Evolutionary conservation across 1,140 invertebrate genomes (phyloP).

Genomic region (Pentalonia nigronervosa): DNA sequence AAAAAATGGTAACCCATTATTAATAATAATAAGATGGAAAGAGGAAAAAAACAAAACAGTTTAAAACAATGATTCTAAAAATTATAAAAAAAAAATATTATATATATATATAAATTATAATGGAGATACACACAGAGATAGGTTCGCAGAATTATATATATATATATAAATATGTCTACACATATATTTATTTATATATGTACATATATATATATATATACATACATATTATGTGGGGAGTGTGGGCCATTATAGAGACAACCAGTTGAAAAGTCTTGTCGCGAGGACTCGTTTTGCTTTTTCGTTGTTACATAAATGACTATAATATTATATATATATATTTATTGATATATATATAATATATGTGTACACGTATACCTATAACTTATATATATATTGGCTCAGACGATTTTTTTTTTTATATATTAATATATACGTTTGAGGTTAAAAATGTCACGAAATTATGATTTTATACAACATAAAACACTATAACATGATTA

Average conservation of each 20-base stretch:
- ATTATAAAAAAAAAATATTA: slow-evolving; percentile 15
- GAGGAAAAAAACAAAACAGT: neutral
- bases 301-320: neutral
- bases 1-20: slow-evolving; percentile 3
- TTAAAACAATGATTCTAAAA: slow-evolving; percentile 27
- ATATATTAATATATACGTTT: slow-evolving; percentile 27
- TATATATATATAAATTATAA: neutral
- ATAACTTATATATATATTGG: slow-evolving; percentile 9
- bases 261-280: neutral
- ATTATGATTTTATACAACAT: neutral
- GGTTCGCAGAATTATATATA: slow-evolving; percentile 14
- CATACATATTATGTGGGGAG: neutral
- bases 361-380: neutral
- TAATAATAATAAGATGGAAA: neutral
- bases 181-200: neutral
- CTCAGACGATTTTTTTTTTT: slow-evolving; percentile 7
- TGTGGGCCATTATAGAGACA: neutral
- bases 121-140: slow-evolving; percentile 12
- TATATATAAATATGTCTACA: slow-evolving; percentile 11
- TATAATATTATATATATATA: neutral
- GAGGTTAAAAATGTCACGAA: slow-evolving; percentile 21
- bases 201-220: neutral
- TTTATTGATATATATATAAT: neutral
- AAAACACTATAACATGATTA: slow-evolving; percentile 11
- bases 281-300: neutral